These are phyloP conservation scores for Apodemus speciosus DNA, from an alignment of 2,113 vertebrate genomes.

Conservation along the genomic window DNA sequence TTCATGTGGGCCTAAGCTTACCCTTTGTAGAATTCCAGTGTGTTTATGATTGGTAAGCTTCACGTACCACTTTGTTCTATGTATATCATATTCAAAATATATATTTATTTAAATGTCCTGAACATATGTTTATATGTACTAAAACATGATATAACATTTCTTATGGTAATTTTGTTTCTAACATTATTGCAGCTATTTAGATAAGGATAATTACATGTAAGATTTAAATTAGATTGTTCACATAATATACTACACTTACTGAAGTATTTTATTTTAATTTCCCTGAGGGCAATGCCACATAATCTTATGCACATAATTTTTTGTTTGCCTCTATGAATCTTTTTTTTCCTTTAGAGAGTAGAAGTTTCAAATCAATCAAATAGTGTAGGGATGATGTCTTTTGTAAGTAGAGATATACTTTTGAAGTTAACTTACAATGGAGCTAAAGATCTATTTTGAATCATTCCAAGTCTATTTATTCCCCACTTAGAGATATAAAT, in stretches of 20 bases:
- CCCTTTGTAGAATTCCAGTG: not conserved
- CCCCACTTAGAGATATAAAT: not conserved
- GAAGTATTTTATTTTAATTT: conserved; percentile 30
- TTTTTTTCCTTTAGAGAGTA: not conserved
- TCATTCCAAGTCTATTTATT: not conserved
- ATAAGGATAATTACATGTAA: not conserved
- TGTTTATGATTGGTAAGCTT: not conserved
- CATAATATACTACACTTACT: not conserved
- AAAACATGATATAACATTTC: not conserved
- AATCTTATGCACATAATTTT: not conserved
- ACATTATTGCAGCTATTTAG: not conserved
- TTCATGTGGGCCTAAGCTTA: not conserved
- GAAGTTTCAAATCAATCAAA: not conserved
- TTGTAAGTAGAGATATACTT: not conserved
- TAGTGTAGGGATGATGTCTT: not conserved
- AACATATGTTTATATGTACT: not conserved
- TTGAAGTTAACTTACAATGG: not conserved
- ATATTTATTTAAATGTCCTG: not conserved
- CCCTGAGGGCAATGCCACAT: not conserved
- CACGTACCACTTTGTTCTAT: not conserved
- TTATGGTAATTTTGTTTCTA: not conserved
- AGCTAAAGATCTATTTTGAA: not conserved
- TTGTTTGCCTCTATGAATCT: not conserved
- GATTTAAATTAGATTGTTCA: not conserved
- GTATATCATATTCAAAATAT: not conserved